phyloP scores from a whole-genome alignment of 2,113 vertebrate species.

The Trogon melanurus region DNA sequence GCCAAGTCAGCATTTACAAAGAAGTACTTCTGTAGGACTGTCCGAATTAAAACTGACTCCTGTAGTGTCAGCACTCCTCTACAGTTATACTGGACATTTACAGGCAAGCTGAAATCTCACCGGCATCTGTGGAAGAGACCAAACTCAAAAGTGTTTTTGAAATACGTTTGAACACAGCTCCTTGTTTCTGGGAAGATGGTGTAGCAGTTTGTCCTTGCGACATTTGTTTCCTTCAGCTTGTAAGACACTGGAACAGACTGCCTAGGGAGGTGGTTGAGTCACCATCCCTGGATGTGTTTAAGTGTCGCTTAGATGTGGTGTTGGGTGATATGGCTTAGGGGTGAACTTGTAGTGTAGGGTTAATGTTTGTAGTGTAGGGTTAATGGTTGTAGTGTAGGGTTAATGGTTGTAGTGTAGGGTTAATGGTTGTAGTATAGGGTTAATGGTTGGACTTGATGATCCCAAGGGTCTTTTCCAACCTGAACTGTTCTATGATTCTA shows the following conservation, averaged over 20 bases:
- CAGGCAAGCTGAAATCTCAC: background rate
- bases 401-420: too few relatives aligned
- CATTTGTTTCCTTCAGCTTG: background rate
- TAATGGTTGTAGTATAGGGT: too few relatives aligned
- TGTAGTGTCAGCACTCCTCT: background rate
- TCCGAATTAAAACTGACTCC: background rate
- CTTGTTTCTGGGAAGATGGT: background rate
- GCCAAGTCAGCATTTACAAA: background rate
- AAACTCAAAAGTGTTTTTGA: background rate
- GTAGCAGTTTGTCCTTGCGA: background rate
- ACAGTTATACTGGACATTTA: background rate
- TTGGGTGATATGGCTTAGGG: too few relatives aligned
- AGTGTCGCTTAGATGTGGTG: too few relatives aligned
- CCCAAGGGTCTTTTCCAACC: too few relatives aligned
- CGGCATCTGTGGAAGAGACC: background rate
- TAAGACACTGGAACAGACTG: background rate
- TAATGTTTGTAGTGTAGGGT: too few relatives aligned
- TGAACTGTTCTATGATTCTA: too few relatives aligned
- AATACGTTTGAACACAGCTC: background rate
- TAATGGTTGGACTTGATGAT: too few relatives aligned
- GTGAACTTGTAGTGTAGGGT: too few relatives aligned
- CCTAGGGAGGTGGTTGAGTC: too few relatives aligned
- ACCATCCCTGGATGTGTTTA: too few relatives aligned
- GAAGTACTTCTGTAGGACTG: background rate
- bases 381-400: too few relatives aligned